Conservation (phyloP, 2,113 vertebrate genomes). For the Colossoma macropomum region DNA sequence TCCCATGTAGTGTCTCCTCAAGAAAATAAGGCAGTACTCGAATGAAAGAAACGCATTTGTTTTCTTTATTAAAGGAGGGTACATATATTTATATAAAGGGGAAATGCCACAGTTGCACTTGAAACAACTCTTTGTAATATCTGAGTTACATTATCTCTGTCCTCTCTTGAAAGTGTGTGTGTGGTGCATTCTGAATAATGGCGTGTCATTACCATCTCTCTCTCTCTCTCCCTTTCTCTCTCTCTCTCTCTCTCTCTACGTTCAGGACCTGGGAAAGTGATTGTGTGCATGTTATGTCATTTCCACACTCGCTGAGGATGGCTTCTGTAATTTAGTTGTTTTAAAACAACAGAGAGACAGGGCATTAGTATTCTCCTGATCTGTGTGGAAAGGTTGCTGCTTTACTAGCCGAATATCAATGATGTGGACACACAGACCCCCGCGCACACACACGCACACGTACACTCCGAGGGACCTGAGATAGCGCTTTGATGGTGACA, state of each 20-base stretch:
- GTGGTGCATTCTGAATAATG: constrained; percentile 51
- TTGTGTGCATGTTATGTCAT: constrained; percentile 61
- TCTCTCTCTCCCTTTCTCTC: constrained; percentile 47
- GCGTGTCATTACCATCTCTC: constrained; percentile 58
- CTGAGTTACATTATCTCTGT: constrained; percentile 49
- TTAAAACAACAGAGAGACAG: constrained; percentile 69
- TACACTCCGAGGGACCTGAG: constrained; percentile 42
- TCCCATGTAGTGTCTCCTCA: constrained; percentile 9
- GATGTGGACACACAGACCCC: constrained; percentile 38
- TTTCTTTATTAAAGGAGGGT: constrained; percentile 42
- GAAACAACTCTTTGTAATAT: constrained; percentile 55
- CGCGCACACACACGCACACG: constrained; percentile 31
- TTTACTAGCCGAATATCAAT: constrained; percentile 43
- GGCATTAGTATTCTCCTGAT: constrained; percentile 67
- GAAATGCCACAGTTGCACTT: constrained; percentile 47
- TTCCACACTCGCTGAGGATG: constrained; percentile 64
- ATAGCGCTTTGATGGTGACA: constrained; percentile 40
- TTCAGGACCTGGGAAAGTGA: constrained; percentile 59
- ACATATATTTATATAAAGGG: not conserved
- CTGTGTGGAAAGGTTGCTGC: constrained; percentile 59
- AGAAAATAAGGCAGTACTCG: constrained; percentile 37
- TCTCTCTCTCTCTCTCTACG: constrained; percentile 38
- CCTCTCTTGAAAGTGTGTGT: constrained; percentile 49
- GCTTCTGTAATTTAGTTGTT: constrained; percentile 70
- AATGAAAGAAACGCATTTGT: constrained; percentile 40